A percentile compares a stretch with the other conserved stretches of the same genome.
Conservation (phyloP, 2,113 vertebrate species). For the Callorhinus ursinus region DNA sequence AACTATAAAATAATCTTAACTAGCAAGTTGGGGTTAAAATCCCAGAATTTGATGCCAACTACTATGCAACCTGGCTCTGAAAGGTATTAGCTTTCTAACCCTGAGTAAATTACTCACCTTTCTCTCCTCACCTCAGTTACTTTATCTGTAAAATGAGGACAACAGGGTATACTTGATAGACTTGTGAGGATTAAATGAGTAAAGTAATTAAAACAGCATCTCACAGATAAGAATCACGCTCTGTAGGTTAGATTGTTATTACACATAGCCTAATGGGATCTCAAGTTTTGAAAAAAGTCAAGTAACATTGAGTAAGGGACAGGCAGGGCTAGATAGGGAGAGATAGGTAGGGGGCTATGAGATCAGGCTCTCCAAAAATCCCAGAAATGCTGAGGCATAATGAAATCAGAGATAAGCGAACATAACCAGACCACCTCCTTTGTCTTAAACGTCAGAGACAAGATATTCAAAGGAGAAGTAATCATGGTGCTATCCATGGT, state of each 20-base stretch:
- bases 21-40: neutral
- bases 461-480: neutral
- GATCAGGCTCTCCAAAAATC: neutral
- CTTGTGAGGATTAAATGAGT: neutral
- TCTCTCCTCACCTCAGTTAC: neutral
- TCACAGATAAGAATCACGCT: neutral
- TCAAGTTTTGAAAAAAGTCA: neutral
- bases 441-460: neutral
- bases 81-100: neutral
- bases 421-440: neutral
- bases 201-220: neutral
- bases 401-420: neutral
- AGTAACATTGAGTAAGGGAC: neutral
- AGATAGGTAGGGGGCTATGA: neutral
- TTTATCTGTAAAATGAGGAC: neutral
- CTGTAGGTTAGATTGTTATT: neutral
- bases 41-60: neutral
- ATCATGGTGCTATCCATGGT: neutral
- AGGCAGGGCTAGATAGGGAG: neutral
- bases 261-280: neutral
- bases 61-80: neutral
- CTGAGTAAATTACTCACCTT: neutral
- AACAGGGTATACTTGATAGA: neutral
- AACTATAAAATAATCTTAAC: neutral
- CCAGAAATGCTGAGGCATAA: neutral